Evolutionary conservation across 2,113 vertebrate genomes (phyloP).

Genomic region (Pluvialis apricaria): DNA sequence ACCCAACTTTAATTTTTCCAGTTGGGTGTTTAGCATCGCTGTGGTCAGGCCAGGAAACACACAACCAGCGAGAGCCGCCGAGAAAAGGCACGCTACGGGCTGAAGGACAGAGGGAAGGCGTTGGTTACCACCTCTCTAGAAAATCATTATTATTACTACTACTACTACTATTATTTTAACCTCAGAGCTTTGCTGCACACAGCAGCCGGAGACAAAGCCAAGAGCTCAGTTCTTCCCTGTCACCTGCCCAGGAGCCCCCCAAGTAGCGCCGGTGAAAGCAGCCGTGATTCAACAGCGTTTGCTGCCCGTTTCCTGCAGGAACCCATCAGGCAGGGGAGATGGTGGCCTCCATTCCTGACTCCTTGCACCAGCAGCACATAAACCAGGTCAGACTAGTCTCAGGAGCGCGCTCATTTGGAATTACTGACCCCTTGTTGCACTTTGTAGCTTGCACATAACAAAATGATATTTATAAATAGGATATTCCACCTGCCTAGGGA

Average conservation of each 20-base stretch:
- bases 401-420: background rate
- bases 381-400: background rate
- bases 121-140: background rate
- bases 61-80: accelerated
- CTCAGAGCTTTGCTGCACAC: background rate
- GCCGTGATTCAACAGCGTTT: accelerated
- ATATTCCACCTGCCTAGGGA: background rate
- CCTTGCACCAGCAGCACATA: background rate
- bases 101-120: background rate
- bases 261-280: background rate
- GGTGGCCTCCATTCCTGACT: background rate
- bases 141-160: background rate
- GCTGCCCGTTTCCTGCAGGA: accelerated
- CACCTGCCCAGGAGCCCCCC: too few relatives aligned
- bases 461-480: background rate
- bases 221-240: background rate
- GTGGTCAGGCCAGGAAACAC: background rate
- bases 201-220: background rate
- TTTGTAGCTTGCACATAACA: background rate
- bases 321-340: background rate
- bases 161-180: background rate
- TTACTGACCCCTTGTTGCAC: background rate
- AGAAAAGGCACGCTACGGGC: accelerated
- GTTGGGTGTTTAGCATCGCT: accelerated
- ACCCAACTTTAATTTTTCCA: background rate